A percentile compares a stretch with the other conserved stretches of the same genome.
phyloP scores from a whole-genome alignment of 2,797 vertebrate species.

The Alcedo quadribrachys region DNA sequence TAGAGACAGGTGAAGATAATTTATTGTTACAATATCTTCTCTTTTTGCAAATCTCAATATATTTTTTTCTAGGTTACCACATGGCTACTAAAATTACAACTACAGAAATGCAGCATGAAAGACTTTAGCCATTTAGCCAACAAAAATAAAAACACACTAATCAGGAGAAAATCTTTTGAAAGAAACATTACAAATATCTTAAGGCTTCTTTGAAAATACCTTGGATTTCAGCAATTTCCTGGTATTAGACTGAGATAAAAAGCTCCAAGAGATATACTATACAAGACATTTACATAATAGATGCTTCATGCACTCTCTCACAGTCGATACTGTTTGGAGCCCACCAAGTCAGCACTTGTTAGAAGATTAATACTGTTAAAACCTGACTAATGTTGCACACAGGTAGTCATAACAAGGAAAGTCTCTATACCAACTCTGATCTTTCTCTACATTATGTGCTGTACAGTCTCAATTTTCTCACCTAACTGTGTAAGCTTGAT shows the following conservation, averaged over 20 bases:
- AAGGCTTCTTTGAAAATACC: background rate
- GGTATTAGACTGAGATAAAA: background rate
- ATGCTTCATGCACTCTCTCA: background rate
- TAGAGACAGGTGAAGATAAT: fast-evolving
- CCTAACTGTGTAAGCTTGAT: background rate
- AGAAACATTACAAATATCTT: background rate
- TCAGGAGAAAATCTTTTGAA: background rate
- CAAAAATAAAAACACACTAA: background rate
- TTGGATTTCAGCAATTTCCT: background rate
- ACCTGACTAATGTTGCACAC: background rate
- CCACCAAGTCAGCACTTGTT: background rate
- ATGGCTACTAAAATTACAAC: background rate
- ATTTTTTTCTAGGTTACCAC: background rate
- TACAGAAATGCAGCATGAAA: background rate
- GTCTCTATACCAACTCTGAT: background rate
- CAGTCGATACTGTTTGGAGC: background rate
- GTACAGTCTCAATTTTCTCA: background rate
- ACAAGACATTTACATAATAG: background rate
- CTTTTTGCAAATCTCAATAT: background rate
- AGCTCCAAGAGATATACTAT: background rate
- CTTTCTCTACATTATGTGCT: background rate
- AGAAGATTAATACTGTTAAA: background rate
- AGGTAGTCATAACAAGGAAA: background rate
- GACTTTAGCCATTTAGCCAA: background rate
- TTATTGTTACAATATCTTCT: background rate